Evolutionary conservation across 2,888 invertebrate species (phyloP), one percentile per base, ranked within the genome.

Genomic region (Scaeva pyrastri): DNA sequence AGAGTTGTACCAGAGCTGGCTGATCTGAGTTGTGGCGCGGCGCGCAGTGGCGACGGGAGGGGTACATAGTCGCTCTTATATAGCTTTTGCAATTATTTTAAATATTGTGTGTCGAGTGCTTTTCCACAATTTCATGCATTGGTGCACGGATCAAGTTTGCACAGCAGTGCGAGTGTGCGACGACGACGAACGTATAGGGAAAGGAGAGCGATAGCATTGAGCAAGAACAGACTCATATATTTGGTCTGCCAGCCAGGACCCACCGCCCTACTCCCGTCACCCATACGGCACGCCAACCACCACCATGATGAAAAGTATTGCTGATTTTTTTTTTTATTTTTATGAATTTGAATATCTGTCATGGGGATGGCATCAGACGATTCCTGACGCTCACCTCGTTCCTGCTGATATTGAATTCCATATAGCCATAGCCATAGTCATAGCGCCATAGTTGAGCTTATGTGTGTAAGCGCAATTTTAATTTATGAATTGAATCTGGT

Each of bases 401-500:
- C 31, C 8, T 8, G 2, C 31, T 31, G 31, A 8, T 31, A 21
- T 21, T 74, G 26, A 62, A 19, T 58, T 41, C 16, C 64, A n/a
- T n/a, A n/a, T n/a, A n/a, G n/a, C n/a, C n/a, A n/a, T n/a, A n/a
- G n/a, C n/a, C n/a, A n/a, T n/a, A n/a, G n/a, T n/a, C n/a, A n/a
- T n/a, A n/a, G n/a, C n/a, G n/a, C n/a, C n/a, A 31, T 31, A 58
- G 52, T 31, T 73, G 52, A 45, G 77, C 77, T 48, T 77, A 66
- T 76, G 60, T 81, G 85, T 73, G 73, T 77, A 31, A 31, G 31
- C 60, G 73, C 81, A 73, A 81, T 81, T 85, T 81, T 85, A 85
- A 85, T 85, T 85, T 85, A 81, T 85, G 85, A 85, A 85, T 85
- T 81, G 76, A 85, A 85, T 81, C 73, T 85, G 81, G 80, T 68